phyloP scores from a whole-genome alignment of 2,113 vertebrate species.

The Chlamydotis undulata region DNA sequence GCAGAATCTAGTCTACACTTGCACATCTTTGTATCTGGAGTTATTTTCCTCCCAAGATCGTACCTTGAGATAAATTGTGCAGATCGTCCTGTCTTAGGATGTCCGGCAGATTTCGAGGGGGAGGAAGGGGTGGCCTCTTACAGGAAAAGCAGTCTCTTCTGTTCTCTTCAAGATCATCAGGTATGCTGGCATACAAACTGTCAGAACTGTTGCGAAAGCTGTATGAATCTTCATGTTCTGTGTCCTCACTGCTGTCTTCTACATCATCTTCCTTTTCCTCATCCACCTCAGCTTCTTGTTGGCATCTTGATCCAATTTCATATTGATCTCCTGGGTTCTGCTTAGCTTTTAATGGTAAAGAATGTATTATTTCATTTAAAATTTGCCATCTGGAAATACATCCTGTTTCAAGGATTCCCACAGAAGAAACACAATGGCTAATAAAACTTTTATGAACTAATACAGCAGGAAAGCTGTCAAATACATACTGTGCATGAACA shows the following conservation, averaged over 20 bases:
- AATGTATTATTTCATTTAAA: slow-evolving; percentile 47
- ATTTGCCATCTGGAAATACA: slow-evolving; percentile 46
- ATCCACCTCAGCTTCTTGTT: not conserved
- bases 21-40: not conserved
- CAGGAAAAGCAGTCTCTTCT: not conserved
- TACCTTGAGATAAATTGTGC: slow-evolving; percentile 78
- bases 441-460: slow-evolving; percentile 67
- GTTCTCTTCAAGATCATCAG: not conserved
- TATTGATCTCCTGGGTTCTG: not conserved
- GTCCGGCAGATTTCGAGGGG: slow-evolving; percentile 68
- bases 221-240: slow-evolving; percentile 25
- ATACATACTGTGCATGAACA: not conserved
- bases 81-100: slow-evolving; percentile 48
- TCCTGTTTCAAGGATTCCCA: slow-evolving; percentile 43
- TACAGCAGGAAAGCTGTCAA: slow-evolving; percentile 49
- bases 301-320: not conserved
- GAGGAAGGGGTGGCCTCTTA: slow-evolving; percentile 78
- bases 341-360: slow-evolving; percentile 20
- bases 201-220: slow-evolving; percentile 23
- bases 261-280: not conserved
- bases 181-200: slow-evolving; percentile 71
- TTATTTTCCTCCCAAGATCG: not conserved
- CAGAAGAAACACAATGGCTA: slow-evolving; percentile 46
- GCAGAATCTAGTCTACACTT: not conserved
- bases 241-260: not conserved